A percentile compares a stretch with the other conserved stretches of the same genome.
Evolutionary conservation across 2,888 invertebrate species (phyloP).

Genomic region (Lacanobia wlatinum): DNA sequence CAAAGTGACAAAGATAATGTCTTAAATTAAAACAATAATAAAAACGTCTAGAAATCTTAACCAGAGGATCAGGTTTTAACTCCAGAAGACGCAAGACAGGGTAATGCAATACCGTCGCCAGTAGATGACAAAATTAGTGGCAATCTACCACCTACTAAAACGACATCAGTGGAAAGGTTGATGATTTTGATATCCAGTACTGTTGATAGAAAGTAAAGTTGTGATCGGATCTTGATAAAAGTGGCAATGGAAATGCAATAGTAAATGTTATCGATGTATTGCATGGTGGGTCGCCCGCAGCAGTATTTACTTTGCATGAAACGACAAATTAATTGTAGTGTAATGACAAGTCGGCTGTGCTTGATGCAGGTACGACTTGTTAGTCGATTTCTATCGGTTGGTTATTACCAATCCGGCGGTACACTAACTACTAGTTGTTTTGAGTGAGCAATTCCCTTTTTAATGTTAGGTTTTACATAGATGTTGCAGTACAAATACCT

Average conservation of each 20-base stretch:
- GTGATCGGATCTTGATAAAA: constrained; percentile 1
- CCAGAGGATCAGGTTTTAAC: constrained; percentile 32
- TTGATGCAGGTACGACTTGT: constrained; percentile 65
- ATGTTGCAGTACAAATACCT: constrained; percentile 22
- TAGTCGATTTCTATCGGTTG: constrained; percentile 70
- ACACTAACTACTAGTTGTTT: constrained; percentile 66
- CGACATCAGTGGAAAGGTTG: not conserved
- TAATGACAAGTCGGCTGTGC: constrained; percentile 82
- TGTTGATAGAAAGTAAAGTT: not conserved
- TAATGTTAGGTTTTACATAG: constrained; percentile 56
- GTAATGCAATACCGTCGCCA: constrained; percentile 51
- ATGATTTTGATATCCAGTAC: constrained; percentile 28
- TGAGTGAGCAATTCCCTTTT: constrained; percentile 60
- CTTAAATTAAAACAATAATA: constrained; percentile 21
- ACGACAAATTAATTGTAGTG: constrained; percentile 83
- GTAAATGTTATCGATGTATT: constrained; percentile 46
- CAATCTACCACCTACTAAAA: constrained; percentile 29
- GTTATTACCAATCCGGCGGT: constrained; percentile 69
- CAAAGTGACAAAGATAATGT: constrained; percentile 28
- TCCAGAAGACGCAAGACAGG: constrained; percentile 36
- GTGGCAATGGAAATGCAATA: constrained; percentile 37
- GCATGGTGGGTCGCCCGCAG: constrained; percentile 70
- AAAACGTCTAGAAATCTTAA: constrained; percentile 38
- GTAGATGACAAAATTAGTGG: constrained; percentile 53
- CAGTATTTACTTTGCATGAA: constrained; percentile 77